Percentiles rank a stretch among this genome's conserved stretches.
Evolutionary conservation across 92 coral and sea anemone species (phyloP).

Genomic region (Ricordea florida): DNA sequence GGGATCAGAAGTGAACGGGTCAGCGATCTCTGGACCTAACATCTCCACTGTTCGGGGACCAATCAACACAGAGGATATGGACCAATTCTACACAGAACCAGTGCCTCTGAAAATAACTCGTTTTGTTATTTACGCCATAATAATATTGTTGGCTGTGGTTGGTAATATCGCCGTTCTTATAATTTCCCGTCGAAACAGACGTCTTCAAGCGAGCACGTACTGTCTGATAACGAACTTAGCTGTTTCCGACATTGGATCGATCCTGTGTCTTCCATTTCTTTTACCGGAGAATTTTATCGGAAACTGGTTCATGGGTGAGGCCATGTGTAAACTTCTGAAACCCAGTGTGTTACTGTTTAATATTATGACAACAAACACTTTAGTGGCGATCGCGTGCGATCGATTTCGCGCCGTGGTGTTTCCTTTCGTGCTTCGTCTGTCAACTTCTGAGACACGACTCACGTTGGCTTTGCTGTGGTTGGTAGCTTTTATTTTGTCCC

Average conservation of each 20-base stretch:
- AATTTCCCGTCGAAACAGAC: conserved; percentile 57
- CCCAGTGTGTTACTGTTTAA: conserved; percentile 75
- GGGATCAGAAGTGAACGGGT: background rate
- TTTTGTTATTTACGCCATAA: conserved; percentile 24
- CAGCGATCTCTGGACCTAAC: background rate
- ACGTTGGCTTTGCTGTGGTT: conserved; percentile 67
- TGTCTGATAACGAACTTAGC: conserved; percentile 76
- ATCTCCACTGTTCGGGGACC: no score
- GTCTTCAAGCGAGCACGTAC: conserved; percentile 72
- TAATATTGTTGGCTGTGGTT: conserved; percentile 45
- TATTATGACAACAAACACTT: conserved; percentile 76
- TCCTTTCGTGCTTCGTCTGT: conserved; percentile 74
- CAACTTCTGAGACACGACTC: conserved; percentile 75
- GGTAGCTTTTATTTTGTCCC: conserved; percentile 67
- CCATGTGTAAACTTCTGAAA: conserved; percentile 67
- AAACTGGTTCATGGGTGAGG: conserved; percentile 75
- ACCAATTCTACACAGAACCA: conserved; percentile 14
- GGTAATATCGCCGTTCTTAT: conserved; percentile 70
- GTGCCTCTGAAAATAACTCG: conserved; percentile 28
- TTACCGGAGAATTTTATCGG: conserved; percentile 35
- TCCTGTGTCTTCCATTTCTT: conserved; percentile 59
- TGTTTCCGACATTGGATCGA: conserved; percentile 66
- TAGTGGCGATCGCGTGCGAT: conserved; percentile 88
- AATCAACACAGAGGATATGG: no score
- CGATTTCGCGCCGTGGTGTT: conserved; percentile 81